These are phyloP conservation scores for Caenorhabditis becei DNA, from an alignment of 2,888 invertebrate genomes.

Conservation along the genomic window DNA sequence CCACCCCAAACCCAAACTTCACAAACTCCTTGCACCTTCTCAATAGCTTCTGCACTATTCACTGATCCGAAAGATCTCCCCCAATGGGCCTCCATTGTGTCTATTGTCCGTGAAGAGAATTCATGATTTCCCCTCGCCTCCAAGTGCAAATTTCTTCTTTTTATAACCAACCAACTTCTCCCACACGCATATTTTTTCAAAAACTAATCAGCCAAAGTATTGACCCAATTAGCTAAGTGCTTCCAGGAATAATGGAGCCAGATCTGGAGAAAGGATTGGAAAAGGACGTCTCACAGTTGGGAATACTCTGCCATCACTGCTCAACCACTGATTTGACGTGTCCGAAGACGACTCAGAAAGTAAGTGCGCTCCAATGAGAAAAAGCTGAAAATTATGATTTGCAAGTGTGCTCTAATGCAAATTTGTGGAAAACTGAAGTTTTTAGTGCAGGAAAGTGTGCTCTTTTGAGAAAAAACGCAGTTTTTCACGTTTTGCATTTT, in stretches of 20 bases:
- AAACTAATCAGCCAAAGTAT: conserved; percentile 28
- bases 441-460: no score
- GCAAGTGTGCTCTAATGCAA: no score
- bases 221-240: no score
- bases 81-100: background rate
- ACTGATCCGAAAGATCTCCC: conserved; percentile 42
- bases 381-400: background rate
- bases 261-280: conserved; percentile 54
- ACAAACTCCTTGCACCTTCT: background rate
- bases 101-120: conserved; percentile 24
- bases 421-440: no score
- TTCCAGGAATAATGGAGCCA: conserved; percentile 47
- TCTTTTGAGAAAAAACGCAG: no score
- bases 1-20: conserved; percentile 1
- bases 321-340: conserved; percentile 68
- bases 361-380: conserved; percentile 15
- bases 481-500: no score
- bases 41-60: conserved; percentile 9
- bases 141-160: no score
- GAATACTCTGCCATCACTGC: conserved; percentile 70
- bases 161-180: no score
- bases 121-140: conserved; percentile 31
- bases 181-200: no score
- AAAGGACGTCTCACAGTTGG: conserved; percentile 67
- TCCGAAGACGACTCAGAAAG: conserved; percentile 66